Evolutionary conservation across 2,888 invertebrate genomes (phyloP), one percentile per base, ranked within the genome.

Genomic region (Sphaeridia pumilis): DNA sequence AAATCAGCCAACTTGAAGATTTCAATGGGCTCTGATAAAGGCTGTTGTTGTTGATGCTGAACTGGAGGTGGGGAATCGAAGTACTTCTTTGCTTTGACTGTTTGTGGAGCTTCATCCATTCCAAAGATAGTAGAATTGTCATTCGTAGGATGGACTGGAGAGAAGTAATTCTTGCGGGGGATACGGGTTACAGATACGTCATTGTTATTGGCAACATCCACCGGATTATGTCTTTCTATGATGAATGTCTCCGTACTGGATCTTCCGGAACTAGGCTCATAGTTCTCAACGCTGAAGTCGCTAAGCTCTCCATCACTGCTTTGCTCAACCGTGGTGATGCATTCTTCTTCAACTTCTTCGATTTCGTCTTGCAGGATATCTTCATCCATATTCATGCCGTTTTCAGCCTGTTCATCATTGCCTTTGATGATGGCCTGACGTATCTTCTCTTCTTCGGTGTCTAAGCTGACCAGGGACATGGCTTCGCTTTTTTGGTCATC

Each of bases 191-290:
- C 31, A 31, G 31, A 7, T 7, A 4, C 25, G 21, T 17, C 20
- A 20, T 28, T 20, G 20, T 46, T 49, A 36, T 49, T 49, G 17
- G 38, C 49, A 1, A 36, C 38, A n/a, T 49, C 49, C n/a, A 24
- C 41, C 2, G 41, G 24, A 38, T 41, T 17, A 41, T 35, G 36
- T 21, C 31, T 27, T 26, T 49, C 49, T 5, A 49, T 49, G 5
- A 38, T 49, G 17, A 38, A 49, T 17, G 49, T 49, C 41, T 49
- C 49, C 17, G 49, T 49, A 25, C 49, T 41, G 7, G 41, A 49
- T 41, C 49, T 38, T 38, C 38, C 47, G 4, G 47, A 47, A n/a
- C n/a, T n/a, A 35, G 17, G 17, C 7, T 34, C 21, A 17, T 28
- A 34, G 35, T 26, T 46, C 14, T 43, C 38, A 14, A 38, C 38